These are phyloP conservation scores for Lagopus leucura DNA, from an alignment of 2,113 vertebrate genomes.

Conservation along the genomic window DNA sequence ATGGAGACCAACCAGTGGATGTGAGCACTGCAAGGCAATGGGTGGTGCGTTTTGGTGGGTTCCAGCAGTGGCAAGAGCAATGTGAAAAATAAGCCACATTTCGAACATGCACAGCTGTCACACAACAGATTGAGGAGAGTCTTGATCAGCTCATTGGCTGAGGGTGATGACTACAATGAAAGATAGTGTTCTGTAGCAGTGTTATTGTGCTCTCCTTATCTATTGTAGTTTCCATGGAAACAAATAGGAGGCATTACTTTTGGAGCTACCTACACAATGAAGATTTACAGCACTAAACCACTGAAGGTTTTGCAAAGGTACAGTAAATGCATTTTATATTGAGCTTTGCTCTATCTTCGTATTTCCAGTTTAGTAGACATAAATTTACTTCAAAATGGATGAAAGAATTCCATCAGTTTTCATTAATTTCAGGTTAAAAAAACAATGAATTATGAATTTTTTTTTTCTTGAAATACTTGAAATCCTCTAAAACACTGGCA, in stretches of 20 bases:
- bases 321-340: not conserved
- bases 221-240: not conserved
- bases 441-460: not conserved
- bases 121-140: not conserved
- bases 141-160: not conserved
- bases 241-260: not conserved
- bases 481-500: not conserved
- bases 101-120: not conserved
- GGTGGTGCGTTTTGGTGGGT: too few relatives aligned
- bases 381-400: not conserved
- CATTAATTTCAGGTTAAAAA: not conserved
- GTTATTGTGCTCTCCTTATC: not conserved
- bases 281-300: not conserved
- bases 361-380: not conserved
- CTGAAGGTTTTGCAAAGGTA: not conserved
- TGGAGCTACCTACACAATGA: not conserved
- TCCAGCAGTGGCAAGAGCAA: not conserved
- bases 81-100: not conserved
- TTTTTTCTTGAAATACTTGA: not conserved
- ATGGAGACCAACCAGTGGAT: not conserved
- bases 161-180: not conserved
- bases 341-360: not conserved
- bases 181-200: not conserved
- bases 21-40: not conserved
- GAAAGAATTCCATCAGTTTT: not conserved